These are phyloP conservation scores for Agrotis puta DNA, from an alignment of 2,888 invertebrate species.

Conservation along the genomic window DNA sequence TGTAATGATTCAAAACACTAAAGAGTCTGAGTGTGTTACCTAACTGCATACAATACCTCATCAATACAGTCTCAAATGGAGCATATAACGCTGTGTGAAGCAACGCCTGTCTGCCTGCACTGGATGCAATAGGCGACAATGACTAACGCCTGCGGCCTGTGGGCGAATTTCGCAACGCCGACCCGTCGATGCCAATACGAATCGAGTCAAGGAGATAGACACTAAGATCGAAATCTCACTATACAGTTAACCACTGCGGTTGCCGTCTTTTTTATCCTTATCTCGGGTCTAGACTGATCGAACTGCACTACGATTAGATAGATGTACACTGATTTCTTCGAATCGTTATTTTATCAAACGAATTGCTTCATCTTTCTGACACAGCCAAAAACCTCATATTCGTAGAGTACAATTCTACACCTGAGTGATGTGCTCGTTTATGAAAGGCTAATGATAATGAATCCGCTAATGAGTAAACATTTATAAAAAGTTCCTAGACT, in stretches of 20 bases:
- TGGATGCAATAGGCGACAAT: slow-evolving; percentile 85
- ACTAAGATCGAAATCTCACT: slow-evolving; percentile 78
- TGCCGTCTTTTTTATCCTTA: slow-evolving; percentile 78
- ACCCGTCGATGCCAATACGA: slow-evolving; percentile 82
- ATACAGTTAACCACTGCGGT: slow-evolving; percentile 77
- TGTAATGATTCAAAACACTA: slow-evolving; percentile 40
- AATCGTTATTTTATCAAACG: slow-evolving; percentile 54
- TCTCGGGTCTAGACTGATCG: slow-evolving; percentile 72
- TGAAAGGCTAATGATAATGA: slow-evolving; percentile 23
- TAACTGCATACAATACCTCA: slow-evolving; percentile 56
- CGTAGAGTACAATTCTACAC: background rate
- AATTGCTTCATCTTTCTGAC: slow-evolving; percentile 26
- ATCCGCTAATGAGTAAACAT: slow-evolving; percentile 46
- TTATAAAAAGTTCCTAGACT: slow-evolving; percentile 38
- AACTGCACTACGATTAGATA: slow-evolving; percentile 55
- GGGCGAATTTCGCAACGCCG: slow-evolving; percentile 83
- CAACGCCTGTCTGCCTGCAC: slow-evolving; percentile 68
- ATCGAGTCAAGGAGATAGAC: slow-evolving; percentile 84
- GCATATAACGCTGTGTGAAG: slow-evolving; percentile 64
- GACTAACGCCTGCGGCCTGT: slow-evolving; percentile 80
- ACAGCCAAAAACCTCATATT: background rate
- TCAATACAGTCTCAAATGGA: slow-evolving; percentile 64
- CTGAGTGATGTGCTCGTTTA: slow-evolving; percentile 11
- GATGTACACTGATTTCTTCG: slow-evolving; percentile 63
- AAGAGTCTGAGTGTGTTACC: slow-evolving; percentile 39